Conservation (phyloP, 2,888 invertebrate genomes). For the Teleogryllus oceanicus region DNA sequence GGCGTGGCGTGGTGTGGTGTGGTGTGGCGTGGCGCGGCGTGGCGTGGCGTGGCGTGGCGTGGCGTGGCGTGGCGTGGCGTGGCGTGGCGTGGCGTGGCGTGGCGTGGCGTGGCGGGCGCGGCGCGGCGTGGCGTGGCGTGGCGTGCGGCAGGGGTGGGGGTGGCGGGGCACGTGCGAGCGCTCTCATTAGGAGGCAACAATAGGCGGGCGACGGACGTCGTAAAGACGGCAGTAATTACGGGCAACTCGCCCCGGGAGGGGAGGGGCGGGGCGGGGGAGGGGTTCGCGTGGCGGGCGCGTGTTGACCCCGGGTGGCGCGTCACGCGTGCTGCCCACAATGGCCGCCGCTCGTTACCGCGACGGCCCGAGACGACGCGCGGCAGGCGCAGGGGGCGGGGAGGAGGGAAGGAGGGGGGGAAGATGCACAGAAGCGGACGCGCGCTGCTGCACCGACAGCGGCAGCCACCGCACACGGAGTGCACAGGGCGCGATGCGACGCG, state of each 20-base stretch:
- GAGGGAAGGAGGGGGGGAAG: neutral
- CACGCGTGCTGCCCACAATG: slow-evolving; percentile 18
- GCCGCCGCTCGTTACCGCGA: slow-evolving; percentile 18
- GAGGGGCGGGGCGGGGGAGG: too few species aligned
- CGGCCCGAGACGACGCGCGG: neutral
- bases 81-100: neutral
- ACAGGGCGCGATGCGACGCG: too few species aligned
- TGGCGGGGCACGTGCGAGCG: neutral
- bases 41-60: neutral
- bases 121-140: neutral
- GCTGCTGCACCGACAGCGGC: too few species aligned
- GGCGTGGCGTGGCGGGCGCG: neutral
- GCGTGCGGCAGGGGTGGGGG: neutral
- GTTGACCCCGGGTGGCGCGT: slow-evolving; percentile 1
- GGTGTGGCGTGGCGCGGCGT: neutral
- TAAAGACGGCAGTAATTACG: slow-evolving; percentile 9
- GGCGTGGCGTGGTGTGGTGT: neutral
- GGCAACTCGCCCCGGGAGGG: neutral
- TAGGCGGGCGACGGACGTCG: neutral
- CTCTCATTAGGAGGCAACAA: neutral
- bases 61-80: too few species aligned
- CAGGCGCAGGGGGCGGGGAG: neutral
- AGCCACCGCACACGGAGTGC: too few species aligned
- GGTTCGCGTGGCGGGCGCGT: slow-evolving; percentile 18
- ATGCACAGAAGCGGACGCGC: neutral